Conservation (phyloP, 2,797 vertebrate genomes). For the Natrix natrix region DNA sequence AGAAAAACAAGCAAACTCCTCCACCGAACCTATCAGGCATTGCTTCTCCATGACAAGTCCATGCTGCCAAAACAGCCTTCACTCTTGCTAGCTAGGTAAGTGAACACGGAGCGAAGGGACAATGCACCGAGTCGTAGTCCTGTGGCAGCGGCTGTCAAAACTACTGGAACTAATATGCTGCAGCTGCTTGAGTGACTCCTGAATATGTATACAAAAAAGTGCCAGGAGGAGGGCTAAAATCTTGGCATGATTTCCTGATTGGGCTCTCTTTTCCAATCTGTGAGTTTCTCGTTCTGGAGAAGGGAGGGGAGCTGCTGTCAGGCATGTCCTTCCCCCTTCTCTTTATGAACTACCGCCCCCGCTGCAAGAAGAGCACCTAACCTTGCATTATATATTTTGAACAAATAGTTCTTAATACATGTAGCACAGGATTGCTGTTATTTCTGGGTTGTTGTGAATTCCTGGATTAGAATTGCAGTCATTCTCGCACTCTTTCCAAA, state of each 20-base stretch:
- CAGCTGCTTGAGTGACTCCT: constrained; percentile 73
- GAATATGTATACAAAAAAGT: constrained; percentile 70
- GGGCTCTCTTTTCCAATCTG: constrained; percentile 53
- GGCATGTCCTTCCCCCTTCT: constrained; percentile 41
- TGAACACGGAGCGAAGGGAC: constrained; percentile 60
- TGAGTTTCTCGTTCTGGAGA: constrained; percentile 56
- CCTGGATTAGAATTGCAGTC: not conserved
- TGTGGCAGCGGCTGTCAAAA: constrained; percentile 67
- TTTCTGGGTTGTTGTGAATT: not conserved
- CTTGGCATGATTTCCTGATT: constrained; percentile 52
- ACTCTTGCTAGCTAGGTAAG: constrained; percentile 56
- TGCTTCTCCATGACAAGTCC: constrained; percentile 63
- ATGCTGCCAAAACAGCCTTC: constrained; percentile 66
- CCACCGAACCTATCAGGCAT: constrained; percentile 68
- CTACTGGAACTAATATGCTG: constrained; percentile 73
- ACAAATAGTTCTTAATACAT: not conserved
- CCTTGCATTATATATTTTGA: not conserved
- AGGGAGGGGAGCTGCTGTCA: constrained; percentile 43
- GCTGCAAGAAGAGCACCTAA: not conserved
- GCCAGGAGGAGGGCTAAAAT: constrained; percentile 67
- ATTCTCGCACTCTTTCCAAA: not conserved
- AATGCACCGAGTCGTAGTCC: constrained; percentile 42
- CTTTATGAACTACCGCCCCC: not conserved
- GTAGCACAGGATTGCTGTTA: not conserved
- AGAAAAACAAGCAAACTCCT: constrained; percentile 62